Percentiles rank a stretch among this genome's conserved stretches.
phyloP scores from a whole-genome alignment of 1,140 invertebrate genomes.

The Megathymus violae region DNA sequence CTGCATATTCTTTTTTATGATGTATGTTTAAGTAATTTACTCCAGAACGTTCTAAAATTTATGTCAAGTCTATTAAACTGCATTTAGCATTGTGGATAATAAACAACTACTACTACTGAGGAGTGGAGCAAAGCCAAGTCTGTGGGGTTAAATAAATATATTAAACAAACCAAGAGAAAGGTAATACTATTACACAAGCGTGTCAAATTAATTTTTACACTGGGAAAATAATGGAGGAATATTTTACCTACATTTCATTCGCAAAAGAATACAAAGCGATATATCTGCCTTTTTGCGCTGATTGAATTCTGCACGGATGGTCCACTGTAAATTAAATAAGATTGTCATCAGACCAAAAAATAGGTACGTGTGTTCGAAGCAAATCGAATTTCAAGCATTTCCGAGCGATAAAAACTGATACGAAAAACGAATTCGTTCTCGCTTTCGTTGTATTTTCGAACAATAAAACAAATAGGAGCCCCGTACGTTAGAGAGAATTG shows the following conservation, averaged over 20 bases:
- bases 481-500: slow-evolving; percentile 39
- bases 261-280: slow-evolving; percentile 2
- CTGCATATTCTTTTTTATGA: too few relatives aligned
- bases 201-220: not conserved
- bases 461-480: slow-evolving; percentile 44
- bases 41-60: too few relatives aligned
- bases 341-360: slow-evolving; percentile 26
- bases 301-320: slow-evolving; percentile 26
- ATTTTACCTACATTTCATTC: not conserved
- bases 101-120: too few relatives aligned
- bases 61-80: too few relatives aligned
- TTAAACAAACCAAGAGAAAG: not conserved
- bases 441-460: slow-evolving; percentile 26
- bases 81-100: too few relatives aligned
- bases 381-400: slow-evolving; percentile 30
- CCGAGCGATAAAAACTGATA: slow-evolving; percentile 32
- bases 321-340: slow-evolving; percentile 31
- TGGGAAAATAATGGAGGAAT: not conserved
- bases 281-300: slow-evolving; percentile 9
- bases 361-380: slow-evolving; percentile 18
- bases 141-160: not conserved
- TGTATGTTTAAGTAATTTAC: too few relatives aligned
- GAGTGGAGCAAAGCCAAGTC: too few relatives aligned
- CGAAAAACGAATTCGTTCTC: slow-evolving; percentile 43
- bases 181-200: not conserved